Conservation (phyloP, 2,888 invertebrate genomes). For the Pandemis heparana region DNA sequence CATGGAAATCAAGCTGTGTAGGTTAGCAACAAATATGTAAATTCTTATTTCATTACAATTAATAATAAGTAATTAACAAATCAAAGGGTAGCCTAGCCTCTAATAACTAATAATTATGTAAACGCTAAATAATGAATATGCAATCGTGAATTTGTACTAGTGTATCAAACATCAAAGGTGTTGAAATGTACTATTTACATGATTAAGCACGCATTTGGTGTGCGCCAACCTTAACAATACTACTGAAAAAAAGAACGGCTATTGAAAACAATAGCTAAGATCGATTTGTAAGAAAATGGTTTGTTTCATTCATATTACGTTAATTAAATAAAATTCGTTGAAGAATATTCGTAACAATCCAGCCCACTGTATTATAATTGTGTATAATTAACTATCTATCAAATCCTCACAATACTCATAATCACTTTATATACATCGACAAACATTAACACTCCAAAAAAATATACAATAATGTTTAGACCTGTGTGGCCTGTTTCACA, state of each 20-base stretch:
- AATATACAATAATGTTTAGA: too few relatives aligned
- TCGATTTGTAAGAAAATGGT: too few relatives aligned
- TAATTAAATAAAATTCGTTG: background rate
- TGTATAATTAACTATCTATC: background rate
- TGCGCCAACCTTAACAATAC: too few relatives aligned
- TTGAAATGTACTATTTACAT: background rate
- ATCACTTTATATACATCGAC: background rate
- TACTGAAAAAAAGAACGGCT: background rate
- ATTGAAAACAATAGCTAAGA: background rate
- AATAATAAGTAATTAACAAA: too few relatives aligned
- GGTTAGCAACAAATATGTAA: too few relatives aligned
- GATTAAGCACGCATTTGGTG: too few relatives aligned
- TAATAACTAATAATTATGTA: too few relatives aligned
- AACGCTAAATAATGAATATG: background rate
- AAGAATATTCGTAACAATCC: background rate
- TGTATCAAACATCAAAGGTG: background rate
- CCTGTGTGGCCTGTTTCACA: background rate
- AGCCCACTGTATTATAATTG: background rate
- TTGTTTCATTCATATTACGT: background rate
- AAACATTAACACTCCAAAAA: background rate
- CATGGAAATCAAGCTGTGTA: too few relatives aligned
- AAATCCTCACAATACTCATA: background rate
- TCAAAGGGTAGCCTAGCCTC: too few relatives aligned
- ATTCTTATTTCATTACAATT: too few relatives aligned
- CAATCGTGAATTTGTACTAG: background rate